These are phyloP conservation scores for Strongylocentrotus purpuratus DNA, from an alignment of 35 echinoderm and acorn worm species.

Conservation along the genomic window DNA sequence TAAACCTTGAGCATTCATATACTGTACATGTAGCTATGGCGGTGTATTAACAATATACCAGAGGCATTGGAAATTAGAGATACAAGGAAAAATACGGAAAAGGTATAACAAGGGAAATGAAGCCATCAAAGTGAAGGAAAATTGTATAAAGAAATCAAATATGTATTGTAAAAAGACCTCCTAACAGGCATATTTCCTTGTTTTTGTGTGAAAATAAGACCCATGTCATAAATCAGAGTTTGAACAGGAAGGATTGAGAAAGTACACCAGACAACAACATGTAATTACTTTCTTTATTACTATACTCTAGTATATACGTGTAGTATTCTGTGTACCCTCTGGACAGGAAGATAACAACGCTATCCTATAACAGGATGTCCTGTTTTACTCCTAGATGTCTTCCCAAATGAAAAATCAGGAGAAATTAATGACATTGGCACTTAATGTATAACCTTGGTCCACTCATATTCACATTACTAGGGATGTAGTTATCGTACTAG, in stretches of 20 bases:
- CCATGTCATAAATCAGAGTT: neutral
- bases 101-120: no score
- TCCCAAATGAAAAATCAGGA: neutral
- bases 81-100: no score
- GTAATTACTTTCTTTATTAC: neutral
- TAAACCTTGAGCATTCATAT: no score
- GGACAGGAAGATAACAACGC: neutral
- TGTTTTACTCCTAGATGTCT: neutral
- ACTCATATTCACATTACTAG: no score
- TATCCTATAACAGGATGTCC: conserved; percentile 1
- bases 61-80: no score
- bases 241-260: neutral
- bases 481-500: no score
- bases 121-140: no score
- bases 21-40: no score
- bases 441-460: no score
- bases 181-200: neutral
- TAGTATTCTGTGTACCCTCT: neutral
- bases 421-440: neutral
- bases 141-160: neutral
- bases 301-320: neutral
- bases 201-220: neutral
- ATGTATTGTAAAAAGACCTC: neutral
- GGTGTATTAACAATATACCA: no score
- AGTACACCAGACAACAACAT: neutral